phyloP scores from a whole-genome alignment of 2,888 invertebrate genomes.

The Notodonta ziczac region DNA sequence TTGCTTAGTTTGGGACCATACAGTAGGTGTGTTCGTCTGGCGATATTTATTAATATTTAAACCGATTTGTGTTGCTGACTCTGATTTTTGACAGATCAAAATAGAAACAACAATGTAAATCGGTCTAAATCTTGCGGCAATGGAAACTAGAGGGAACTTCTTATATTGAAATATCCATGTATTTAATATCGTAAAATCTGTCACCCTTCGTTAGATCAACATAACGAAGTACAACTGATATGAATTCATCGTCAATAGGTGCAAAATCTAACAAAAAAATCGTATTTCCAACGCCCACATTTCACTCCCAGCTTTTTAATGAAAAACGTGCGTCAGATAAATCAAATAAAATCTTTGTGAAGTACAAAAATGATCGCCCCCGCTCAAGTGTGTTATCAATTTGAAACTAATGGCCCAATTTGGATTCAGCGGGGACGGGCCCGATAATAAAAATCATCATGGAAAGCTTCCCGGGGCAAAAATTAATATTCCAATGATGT shows the following conservation, averaged over 20 bases:
- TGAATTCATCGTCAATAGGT: background rate
- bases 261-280: background rate
- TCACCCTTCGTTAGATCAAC: too few species aligned
- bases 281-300: background rate
- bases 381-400: constrained; percentile 76
- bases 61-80: too few species aligned
- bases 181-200: too few species aligned
- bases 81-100: too few species aligned
- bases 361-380: constrained; percentile 54
- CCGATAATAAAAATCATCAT: constrained; percentile 82
- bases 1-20: too few species aligned
- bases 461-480: constrained; percentile 75
- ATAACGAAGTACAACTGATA: background rate
- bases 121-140: too few species aligned
- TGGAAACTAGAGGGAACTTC: too few species aligned
- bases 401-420: constrained; percentile 78
- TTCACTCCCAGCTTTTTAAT: constrained; percentile 23
- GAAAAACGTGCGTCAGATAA: constrained; percentile 40
- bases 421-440: constrained; percentile 73
- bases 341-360: constrained; percentile 36
- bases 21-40: too few species aligned
- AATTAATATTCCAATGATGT: constrained; percentile 83
- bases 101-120: too few species aligned
- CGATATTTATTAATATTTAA: too few species aligned
- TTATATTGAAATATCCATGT: too few species aligned